These are phyloP conservation scores for Nemurella pictetii DNA, from an alignment of 2,888 invertebrate species.

Conservation along the genomic window DNA sequence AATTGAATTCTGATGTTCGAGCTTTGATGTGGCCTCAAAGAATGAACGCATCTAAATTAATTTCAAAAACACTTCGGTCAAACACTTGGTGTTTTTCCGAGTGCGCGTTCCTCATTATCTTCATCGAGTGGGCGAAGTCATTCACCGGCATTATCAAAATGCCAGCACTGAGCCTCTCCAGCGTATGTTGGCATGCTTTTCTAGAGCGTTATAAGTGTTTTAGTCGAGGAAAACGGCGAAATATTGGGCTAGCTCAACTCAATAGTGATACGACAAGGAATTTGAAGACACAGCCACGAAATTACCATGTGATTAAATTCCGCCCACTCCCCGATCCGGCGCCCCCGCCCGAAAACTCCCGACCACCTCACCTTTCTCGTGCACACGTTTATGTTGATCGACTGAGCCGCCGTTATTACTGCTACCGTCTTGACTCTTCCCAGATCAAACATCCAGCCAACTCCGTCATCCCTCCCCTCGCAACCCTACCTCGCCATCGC, in stretches of 20 bases:
- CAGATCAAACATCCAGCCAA: conserved; percentile 12
- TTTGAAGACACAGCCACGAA: conserved; percentile 30
- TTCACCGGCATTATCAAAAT: too few relatives aligned
- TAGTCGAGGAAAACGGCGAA: neutral
- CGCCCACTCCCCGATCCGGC: conserved; percentile 23
- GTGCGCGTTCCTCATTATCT: too few relatives aligned
- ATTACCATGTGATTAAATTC: conserved; percentile 40
- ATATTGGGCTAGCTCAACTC: neutral
- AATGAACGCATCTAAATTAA: too few relatives aligned
- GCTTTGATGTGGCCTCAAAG: too few relatives aligned
- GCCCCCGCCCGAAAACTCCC: too few relatives aligned
- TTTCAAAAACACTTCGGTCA: too few relatives aligned
- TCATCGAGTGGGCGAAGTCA: too few relatives aligned
- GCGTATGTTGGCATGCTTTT: neutral
- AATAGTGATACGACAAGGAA: conserved; percentile 33
- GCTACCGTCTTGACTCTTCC: conserved; percentile 27
- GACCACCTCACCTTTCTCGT: conserved; percentile 9
- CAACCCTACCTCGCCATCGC: neutral
- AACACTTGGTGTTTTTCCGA: too few relatives aligned
- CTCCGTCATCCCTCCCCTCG: neutral
- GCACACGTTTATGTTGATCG: conserved; percentile 21
- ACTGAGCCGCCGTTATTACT: conserved; percentile 10
- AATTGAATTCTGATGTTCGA: too few relatives aligned
- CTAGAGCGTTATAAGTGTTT: neutral
- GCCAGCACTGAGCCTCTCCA: too few relatives aligned